Evolutionary conservation across 2,888 invertebrate genomes (phyloP).

Genomic region (Spatulosminthurus flaviceps): DNA sequence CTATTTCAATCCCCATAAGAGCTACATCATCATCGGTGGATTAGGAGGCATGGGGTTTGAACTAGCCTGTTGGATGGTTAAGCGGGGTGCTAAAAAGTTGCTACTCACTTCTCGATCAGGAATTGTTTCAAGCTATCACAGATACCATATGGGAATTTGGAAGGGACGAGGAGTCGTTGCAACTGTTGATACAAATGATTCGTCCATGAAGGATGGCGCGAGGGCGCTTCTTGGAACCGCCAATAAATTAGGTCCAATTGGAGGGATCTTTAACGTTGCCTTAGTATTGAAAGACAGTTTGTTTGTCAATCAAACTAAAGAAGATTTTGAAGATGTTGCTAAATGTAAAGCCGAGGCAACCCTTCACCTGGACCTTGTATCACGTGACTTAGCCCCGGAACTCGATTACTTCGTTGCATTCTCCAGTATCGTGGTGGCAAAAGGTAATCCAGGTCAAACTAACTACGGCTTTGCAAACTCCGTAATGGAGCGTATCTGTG

Average conservation of each 20-base stretch:
- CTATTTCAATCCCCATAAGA: constrained; percentile 67
- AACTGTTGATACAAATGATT: constrained; percentile 51
- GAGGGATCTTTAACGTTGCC: constrained; percentile 72
- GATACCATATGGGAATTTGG: constrained; percentile 72
- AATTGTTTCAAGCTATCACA: constrained; percentile 82
- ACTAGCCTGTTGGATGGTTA: constrained; percentile 83
- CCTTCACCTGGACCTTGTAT: constrained; percentile 68
- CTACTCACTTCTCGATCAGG: constrained; percentile 84
- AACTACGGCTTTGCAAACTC: constrained; percentile 73
- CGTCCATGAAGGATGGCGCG: too few relatives aligned
- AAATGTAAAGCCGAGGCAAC: constrained; percentile 70
- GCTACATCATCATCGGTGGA: constrained; percentile 75
- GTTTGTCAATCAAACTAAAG: constrained; percentile 67
- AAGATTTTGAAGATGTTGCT: constrained; percentile 67
- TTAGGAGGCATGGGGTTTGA: constrained; percentile 94
- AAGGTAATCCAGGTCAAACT: constrained; percentile 71
- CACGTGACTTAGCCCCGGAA: constrained; percentile 66
- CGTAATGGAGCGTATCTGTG: constrained; percentile 71
- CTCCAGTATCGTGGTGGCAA: constrained; percentile 71
- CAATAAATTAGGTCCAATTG: constrained; percentile 65
- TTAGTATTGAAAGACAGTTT: constrained; percentile 69
- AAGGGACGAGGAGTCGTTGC: constrained; percentile 71
- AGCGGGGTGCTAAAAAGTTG: constrained; percentile 81
- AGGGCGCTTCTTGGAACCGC: constrained; percentile 59
- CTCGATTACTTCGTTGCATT: constrained; percentile 70